These are phyloP conservation scores for Gonatopus flavifemur DNA, from an alignment of 1,140 invertebrate species.

Conservation along the genomic window DNA sequence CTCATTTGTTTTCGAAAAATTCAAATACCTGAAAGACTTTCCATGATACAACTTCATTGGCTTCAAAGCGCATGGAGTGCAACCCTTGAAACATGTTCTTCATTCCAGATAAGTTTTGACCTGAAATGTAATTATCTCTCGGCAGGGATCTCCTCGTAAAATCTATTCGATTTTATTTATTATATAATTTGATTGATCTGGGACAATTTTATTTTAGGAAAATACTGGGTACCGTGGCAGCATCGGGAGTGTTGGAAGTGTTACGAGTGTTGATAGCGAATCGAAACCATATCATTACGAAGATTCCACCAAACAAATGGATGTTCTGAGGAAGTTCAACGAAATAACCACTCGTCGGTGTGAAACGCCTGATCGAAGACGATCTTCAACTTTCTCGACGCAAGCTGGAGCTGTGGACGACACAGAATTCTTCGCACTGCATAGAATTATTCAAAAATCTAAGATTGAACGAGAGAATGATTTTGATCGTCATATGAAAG, in stretches of 20 bases:
- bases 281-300: constrained; percentile 65
- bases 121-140: no score
- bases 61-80: no score
- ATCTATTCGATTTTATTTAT: no score
- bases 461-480: no score
- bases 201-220: constrained; percentile 1
- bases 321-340: constrained; percentile 63
- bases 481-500: no score
- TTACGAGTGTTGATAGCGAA: constrained; percentile 6
- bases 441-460: no score
- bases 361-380: constrained; percentile 3
- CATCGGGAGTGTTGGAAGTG: constrained; percentile 11
- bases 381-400: not conserved
- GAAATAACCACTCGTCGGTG: constrained; percentile 9
- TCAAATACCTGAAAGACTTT: no score
- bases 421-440: constrained; percentile 57
- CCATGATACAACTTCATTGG: no score
- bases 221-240: not conserved
- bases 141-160: no score
- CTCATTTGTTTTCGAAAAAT: no score
- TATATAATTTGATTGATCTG: not conserved
- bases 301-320: constrained; percentile 72
- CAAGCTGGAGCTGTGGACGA: constrained; percentile 33
- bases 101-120: no score
- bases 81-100: no score